Percentiles rank a stretch among this genome's conserved stretches.
phyloP scores from a whole-genome alignment of 2,113 vertebrate species.

The Tetrao urogallus region DNA sequence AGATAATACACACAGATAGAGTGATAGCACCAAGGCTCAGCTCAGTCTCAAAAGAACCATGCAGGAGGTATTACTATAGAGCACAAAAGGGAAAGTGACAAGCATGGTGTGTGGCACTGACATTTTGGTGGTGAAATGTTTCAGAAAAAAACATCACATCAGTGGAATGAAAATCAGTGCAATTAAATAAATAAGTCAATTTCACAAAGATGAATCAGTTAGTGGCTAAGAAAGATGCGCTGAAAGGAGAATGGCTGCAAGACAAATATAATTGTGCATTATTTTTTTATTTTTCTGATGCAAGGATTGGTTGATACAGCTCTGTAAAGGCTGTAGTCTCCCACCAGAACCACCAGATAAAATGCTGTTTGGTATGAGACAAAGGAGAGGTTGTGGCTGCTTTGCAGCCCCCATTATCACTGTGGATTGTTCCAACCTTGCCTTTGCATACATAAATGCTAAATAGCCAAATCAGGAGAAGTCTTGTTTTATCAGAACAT shows the following conservation, averaged over 20 bases:
- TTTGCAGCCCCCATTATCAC: background rate
- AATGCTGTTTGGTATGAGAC: background rate
- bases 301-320: background rate
- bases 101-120: slow-evolving; percentile 2
- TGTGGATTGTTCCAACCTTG: background rate
- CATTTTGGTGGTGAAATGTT: background rate
- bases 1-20: background rate
- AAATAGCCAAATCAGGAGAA: background rate
- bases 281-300: background rate
- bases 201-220: background rate
- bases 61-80: background rate
- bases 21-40: background rate
- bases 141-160: background rate
- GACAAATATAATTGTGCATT: background rate
- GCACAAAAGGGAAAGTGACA: slow-evolving; percentile 9
- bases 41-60: background rate
- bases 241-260: background rate
- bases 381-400: background rate
- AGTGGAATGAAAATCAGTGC: background rate
- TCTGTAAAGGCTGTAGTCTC: background rate
- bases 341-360: background rate
- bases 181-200: background rate
- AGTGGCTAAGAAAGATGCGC: background rate
- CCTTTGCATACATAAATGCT: background rate
- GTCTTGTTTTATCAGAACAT: background rate